phyloP scores from a whole-genome alignment of 2,797 vertebrate genomes.

The Epinephelus awoara region DNA sequence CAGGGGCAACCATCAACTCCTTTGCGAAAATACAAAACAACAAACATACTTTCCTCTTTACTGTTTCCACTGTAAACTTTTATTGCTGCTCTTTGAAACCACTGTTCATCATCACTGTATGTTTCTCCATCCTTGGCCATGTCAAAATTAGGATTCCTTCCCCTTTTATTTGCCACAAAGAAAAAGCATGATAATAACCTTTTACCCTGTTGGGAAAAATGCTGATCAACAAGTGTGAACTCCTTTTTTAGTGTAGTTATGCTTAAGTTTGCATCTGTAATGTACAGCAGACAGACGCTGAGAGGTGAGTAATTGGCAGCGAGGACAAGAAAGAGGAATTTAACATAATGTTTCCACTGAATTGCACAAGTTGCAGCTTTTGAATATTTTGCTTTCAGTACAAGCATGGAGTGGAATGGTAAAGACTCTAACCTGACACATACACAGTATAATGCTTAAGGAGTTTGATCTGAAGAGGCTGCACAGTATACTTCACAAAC shows the following conservation, averaged over 20 bases:
- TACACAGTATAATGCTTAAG: neutral
- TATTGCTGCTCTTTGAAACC: neutral
- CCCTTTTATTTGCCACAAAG: neutral
- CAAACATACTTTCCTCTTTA: neutral
- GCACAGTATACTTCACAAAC: neutral
- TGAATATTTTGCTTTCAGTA: neutral
- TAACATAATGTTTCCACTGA: neutral
- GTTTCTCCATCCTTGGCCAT: neutral
- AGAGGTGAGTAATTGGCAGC: slow-evolving; percentile 2
- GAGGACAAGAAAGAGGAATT: slow-evolving; percentile 26
- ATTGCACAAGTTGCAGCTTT: neutral
- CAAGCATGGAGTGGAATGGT: neutral
- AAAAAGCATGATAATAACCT: neutral
- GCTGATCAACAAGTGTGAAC: neutral
- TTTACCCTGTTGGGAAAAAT: neutral
- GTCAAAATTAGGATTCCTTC: neutral
- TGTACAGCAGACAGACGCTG: neutral
- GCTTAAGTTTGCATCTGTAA: slow-evolving; percentile 1
- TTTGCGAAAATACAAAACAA: neutral
- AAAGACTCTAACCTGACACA: neutral
- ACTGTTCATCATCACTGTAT: neutral
- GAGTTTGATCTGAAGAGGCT: neutral
- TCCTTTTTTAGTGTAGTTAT: neutral
- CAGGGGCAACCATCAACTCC: neutral
- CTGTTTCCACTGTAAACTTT: neutral